Evolutionary conservation across 2,113 vertebrate species (phyloP), one percentile per base, ranked within the genome.

Genomic region (Tenebrosternarchus preto): DNA sequence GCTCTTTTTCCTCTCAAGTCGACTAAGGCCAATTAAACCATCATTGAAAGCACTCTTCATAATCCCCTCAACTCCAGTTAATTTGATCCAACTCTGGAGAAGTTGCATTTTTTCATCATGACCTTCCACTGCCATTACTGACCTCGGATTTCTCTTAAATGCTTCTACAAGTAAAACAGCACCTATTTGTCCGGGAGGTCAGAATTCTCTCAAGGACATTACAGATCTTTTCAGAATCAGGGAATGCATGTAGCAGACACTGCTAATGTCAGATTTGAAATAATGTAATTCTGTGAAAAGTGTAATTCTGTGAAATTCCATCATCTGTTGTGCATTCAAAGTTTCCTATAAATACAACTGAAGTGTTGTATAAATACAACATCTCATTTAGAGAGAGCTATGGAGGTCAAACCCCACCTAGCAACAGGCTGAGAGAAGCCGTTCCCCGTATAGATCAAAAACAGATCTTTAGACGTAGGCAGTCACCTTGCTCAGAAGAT

Each of bases 21-120:
- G 73, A 82, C 80, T 67, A 79, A 71, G 68, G 15, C 85, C 77
- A 84, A 80, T 86, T 86, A 86, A 73, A 80, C 36, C 67, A 61
- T 70, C 68, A 71, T 70, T 68, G 64, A 60, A 72, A 80, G 72
- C 61, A 25, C 60, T 5, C 27, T 66, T 78, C 55, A 61, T 81
- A 39, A 24, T 43, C 74, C 29, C 76, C 70, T 72, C 67, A 64
- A 46, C 73, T 63, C 50, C 22, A 8, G 50, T 78, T 66, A 17
- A 63, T 82, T 76, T 53, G 6, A 72, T 75, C 36, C 73, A 55
- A 29, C 46, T 25, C 31, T 36, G 53, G 31, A 64, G 63, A 82
- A 64, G 39, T 63, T 78, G 50, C 3, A 9, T 67, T 79, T 57
- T 64, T 33, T 76, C 22, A 15, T 39, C 19, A 24, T 66, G 67